Evolutionary conservation across 2,113 vertebrate genomes (phyloP).

Genomic region (Zeus faber): DNA sequence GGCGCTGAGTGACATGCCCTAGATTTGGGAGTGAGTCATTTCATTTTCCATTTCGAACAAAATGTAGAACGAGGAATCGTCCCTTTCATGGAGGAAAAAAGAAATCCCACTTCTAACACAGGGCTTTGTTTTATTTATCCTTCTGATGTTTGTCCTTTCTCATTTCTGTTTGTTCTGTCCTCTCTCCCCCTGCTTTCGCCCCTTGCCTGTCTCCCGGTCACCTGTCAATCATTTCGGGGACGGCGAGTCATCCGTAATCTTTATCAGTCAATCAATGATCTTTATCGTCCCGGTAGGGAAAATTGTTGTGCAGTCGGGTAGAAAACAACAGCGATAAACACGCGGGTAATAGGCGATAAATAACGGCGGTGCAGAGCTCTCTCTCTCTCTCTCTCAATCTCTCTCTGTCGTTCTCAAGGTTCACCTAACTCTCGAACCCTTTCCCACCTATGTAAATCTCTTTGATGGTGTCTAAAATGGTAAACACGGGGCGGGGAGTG

Average conservation of each 20-base stretch:
- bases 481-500: no score
- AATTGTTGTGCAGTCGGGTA: no score
- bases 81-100: constrained; percentile 40
- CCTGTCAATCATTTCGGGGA: no score
- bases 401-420: not conserved
- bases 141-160: not conserved
- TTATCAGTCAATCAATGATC: no score
- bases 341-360: no score
- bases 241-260: no score
- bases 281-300: no score
- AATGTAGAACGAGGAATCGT: constrained; percentile 24
- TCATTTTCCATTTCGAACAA: constrained; percentile 10
- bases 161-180: not conserved
- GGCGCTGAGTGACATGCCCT: constrained; percentile 44
- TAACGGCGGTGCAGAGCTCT: no score
- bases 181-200: not conserved
- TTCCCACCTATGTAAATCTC: not conserved
- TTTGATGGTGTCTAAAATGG: not conserved
- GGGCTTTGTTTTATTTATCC: not conserved
- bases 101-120: not conserved
- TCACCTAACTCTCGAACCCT: not conserved
- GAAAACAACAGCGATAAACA: no score
- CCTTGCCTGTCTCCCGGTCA: not conserved
- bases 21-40: constrained; percentile 48
- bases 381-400: not conserved